A percentile compares a stretch with the other conserved stretches of the same genome.
These are phyloP conservation scores for Gadus macrocephalus DNA, from an alignment of 2,113 vertebrate genomes.

Conservation along the genomic window DNA sequence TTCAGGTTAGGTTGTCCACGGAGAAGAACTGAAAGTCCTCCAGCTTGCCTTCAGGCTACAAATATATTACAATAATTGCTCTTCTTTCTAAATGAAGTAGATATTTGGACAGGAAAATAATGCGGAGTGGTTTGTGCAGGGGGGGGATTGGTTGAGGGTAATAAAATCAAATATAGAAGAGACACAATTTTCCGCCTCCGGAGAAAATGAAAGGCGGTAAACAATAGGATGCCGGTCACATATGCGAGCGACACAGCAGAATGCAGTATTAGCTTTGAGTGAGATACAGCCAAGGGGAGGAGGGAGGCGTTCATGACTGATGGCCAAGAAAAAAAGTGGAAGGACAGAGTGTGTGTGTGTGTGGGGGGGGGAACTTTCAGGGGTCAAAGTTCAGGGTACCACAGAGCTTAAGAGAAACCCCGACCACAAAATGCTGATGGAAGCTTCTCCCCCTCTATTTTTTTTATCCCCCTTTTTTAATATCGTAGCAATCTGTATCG, in stretches of 20 bases:
- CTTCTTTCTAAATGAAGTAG: no score
- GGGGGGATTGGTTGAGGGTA: no score
- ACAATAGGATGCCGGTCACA: slow-evolving; percentile 31
- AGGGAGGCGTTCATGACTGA: no score
- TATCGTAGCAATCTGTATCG: slow-evolving; percentile 62
- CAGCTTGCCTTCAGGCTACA: no score
- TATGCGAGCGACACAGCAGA: slow-evolving; percentile 53
- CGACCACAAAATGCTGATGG: slow-evolving; percentile 58
- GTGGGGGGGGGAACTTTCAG: slow-evolving; percentile 40
- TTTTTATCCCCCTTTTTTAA: slow-evolving; percentile 42
- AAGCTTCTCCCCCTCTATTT: slow-evolving; percentile 47
- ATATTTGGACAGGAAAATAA: no score
- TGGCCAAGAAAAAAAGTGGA: no score
- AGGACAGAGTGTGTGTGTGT: not conserved
- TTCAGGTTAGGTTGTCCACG: slow-evolving; percentile 41
- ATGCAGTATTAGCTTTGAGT: slow-evolving; percentile 37
- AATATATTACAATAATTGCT: no score
- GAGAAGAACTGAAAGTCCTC: slow-evolving; percentile 4
- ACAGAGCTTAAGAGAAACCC: slow-evolving; percentile 55
- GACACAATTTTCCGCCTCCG: no score
- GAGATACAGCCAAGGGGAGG: slow-evolving; percentile 27
- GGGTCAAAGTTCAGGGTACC: slow-evolving; percentile 52
- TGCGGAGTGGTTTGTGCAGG: no score
- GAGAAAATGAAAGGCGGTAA: not conserved
- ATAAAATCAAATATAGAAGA: no score